phyloP scores from a whole-genome alignment of 1,140 invertebrate genomes.

The Bombus breviceps region DNA sequence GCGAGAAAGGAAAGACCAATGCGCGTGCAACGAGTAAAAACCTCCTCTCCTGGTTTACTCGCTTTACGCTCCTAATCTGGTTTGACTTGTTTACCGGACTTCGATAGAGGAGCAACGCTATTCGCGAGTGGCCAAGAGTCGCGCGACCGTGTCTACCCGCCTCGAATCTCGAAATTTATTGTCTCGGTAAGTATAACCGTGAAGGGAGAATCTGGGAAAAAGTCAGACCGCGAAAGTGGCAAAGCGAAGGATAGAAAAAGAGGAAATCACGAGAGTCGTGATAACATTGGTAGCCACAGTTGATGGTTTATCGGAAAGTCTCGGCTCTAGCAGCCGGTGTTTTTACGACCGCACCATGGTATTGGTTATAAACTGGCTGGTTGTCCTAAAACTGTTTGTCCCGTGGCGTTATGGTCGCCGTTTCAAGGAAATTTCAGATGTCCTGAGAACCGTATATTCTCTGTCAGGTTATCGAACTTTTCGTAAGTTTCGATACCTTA shows the following conservation, averaged over 20 bases:
- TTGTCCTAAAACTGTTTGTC: constrained; percentile 17
- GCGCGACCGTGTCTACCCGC: no score
- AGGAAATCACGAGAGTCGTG: constrained; percentile 29
- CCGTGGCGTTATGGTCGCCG: background rate
- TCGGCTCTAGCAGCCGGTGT: constrained; percentile 18
- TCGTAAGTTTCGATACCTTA: constrained; percentile 3
- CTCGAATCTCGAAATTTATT: constrained; percentile 75
- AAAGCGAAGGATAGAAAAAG: background rate
- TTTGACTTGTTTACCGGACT: constrained; percentile 78
- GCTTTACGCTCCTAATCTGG: constrained; percentile 73
- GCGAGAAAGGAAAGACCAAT: constrained; percentile 36
- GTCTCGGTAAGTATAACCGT: constrained; percentile 65
- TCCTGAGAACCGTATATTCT: constrained; percentile 25
- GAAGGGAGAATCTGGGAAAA: constrained; percentile 3
- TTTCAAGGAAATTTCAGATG: constrained; percentile 34
- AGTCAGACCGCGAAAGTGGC: no score
- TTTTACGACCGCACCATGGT: constrained; percentile 39
- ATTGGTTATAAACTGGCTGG: constrained; percentile 40
- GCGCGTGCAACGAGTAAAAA: background rate
- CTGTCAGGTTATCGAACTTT: constrained; percentile 27
- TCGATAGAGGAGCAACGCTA: constrained; percentile 75
- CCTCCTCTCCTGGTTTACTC: constrained; percentile 47
- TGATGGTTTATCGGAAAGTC: constrained; percentile 43
- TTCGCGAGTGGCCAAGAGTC: constrained; percentile 13
- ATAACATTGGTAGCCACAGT: constrained; percentile 46